Evolutionary conservation across 2,113 vertebrate genomes (phyloP), one percentile per base, ranked within the genome.

Genomic region (Pipa parva): DNA sequence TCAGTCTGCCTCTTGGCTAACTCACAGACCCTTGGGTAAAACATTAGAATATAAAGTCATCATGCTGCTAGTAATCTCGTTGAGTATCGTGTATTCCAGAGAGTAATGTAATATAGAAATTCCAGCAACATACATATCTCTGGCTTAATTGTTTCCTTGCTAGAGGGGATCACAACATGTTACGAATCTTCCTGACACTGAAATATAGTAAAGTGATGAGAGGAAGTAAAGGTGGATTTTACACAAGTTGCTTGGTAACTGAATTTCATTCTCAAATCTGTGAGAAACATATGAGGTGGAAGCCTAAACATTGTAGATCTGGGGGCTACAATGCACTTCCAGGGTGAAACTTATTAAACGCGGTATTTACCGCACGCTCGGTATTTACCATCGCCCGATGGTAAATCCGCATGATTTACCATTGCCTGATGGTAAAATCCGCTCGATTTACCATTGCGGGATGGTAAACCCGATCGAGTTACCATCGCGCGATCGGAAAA

Each of bases 71-170:
- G 55, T 21, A 20, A 56, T 56, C 52, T 27, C 31, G 20, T 31
- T 21, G 55, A 21, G 55, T 22, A 6, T 31, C 33, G 27, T 56
- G 54, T 27, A 18, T 56, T 26, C 51, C 51, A 13, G 7, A 31
- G 26, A 56, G 52, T 26, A 56, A 56, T 31, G 52, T 18, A 18
- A 31, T 56, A 27, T 56, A 18, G 28, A 31, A 56, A 31, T n/a
- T 5, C 20, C 27, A 31, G 28, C 20, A 56, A 56, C 52, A 18
- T 56, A 56, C 25, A 54, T 56, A 56, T 21, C 24, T 56, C 17
- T n/a, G 17, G 31, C 24, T 56, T 56, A 56, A 56, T 56, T 56
- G 52, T 26, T 28, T 56, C 27, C 5, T 56, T 56, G 52, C 52
- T 31, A 26, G 52, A 31, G 52, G 52, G 52, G 5, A 31, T n/a